Evolutionary conservation across 2,888 invertebrate genomes (phyloP).

Genomic region (Willowsia nigromaculata): DNA sequence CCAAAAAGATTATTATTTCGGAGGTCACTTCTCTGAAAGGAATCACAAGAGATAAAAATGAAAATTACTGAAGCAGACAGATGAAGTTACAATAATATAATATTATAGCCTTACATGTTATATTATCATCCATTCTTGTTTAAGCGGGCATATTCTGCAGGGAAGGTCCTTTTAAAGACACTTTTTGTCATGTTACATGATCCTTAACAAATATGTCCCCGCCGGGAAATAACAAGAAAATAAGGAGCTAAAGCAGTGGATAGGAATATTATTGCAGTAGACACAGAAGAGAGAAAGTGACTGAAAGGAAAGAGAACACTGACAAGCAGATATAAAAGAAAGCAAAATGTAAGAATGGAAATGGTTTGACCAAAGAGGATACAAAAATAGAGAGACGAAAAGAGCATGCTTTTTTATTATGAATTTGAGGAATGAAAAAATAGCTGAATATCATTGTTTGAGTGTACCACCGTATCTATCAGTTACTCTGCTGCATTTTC

Average conservation of each 20-base stretch:
- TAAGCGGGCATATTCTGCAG: not conserved
- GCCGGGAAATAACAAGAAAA: conserved; percentile 56
- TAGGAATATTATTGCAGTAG: not conserved
- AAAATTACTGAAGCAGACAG: conserved; percentile 6
- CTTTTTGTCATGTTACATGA: conserved; percentile 58
- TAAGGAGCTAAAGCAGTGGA: conserved; percentile 1
- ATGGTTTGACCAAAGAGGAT: too few relatives aligned
- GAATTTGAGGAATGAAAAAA: too few relatives aligned
- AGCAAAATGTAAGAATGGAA: not conserved
- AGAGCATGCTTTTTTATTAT: too few relatives aligned
- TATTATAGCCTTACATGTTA: not conserved
- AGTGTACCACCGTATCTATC: too few relatives aligned
- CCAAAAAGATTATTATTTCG: not conserved
- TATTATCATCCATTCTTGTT: not conserved
- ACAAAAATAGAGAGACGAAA: too few relatives aligned
- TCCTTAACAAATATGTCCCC: conserved; percentile 56
- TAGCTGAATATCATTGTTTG: too few relatives aligned
- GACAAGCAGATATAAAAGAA: not conserved
- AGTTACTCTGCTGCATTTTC: too few relatives aligned
- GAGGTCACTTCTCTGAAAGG: not conserved
- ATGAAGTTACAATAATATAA: too few relatives aligned
- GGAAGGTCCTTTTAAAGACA: conserved; percentile 8
- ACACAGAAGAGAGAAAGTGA: not conserved
- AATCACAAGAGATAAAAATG: conserved; percentile 22
- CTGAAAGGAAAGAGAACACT: not conserved